phyloP scores from a whole-genome alignment of 92 coral and sea anemone genomes.

The Zoanthus sansibaricus region DNA sequence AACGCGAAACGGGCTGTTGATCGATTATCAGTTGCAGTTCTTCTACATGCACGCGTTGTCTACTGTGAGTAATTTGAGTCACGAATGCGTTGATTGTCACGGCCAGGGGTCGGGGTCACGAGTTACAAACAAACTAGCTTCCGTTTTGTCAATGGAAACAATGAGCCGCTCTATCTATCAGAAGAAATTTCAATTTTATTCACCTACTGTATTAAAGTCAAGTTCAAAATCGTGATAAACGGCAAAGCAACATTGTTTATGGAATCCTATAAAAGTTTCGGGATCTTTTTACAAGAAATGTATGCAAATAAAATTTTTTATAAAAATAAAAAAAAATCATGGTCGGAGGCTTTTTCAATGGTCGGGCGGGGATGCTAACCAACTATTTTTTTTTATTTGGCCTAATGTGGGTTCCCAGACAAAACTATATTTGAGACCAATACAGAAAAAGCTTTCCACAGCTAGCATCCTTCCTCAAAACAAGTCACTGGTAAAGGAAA shows the following conservation, averaged over 20 bases:
- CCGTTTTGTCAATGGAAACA: neutral
- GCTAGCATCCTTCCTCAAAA: neutral
- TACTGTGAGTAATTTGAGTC: neutral
- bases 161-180: constrained; percentile 10
- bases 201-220: constrained; percentile 23
- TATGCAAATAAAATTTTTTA: constrained; percentile 16
- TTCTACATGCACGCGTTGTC: neutral
- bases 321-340: too few relatives aligned
- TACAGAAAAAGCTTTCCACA: too few relatives aligned
- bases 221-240: constrained; percentile 11
- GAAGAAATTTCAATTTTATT: constrained; percentile 22
- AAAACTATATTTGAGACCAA: too few relatives aligned
- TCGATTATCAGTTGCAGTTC: neutral
- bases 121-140: too few relatives aligned
- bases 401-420: too few relatives aligned
- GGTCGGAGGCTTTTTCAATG: too few relatives aligned
- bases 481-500: neutral
- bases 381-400: too few relatives aligned
- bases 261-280: constrained; percentile 8
- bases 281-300: constrained; percentile 30
- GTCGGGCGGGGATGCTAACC: too few relatives aligned
- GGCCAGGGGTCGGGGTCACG: too few relatives aligned
- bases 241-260: constrained; percentile 21
- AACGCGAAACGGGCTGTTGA: neutral
- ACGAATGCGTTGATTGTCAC: too few relatives aligned